A percentile compares a stretch with the other conserved stretches of the same genome.
phyloP scores from a whole-genome alignment of 1,140 invertebrate genomes.

The Venturia canescens region DNA sequence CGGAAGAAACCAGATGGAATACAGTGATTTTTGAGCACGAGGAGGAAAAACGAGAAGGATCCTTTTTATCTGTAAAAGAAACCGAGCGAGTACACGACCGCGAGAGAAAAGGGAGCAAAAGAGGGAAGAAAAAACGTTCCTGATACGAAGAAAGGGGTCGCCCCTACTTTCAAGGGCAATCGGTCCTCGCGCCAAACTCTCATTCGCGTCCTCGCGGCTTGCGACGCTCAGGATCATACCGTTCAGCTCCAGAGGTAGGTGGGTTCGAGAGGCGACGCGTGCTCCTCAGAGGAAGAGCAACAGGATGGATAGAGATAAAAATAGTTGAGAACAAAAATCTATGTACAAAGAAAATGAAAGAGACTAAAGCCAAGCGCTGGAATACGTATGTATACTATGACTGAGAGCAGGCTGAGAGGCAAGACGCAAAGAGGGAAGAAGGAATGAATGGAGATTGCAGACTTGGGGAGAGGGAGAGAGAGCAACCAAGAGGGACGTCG shows the following conservation, averaged over 20 bases:
- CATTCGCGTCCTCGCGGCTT: slow-evolving; percentile 10
- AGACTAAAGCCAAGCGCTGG: slow-evolving; percentile 6
- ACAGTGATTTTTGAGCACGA: no score
- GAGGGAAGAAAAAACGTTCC: background rate
- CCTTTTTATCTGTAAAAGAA: no score
- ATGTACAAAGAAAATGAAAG: slow-evolving; percentile 13
- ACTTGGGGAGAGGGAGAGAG: slow-evolving; percentile 60
- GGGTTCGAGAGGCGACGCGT: slow-evolving; percentile 1
- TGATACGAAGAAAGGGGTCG: slow-evolving; percentile 15
- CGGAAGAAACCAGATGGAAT: no score
- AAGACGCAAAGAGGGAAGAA: slow-evolving; percentile 37
- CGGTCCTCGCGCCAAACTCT: background rate
- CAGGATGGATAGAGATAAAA: background rate
- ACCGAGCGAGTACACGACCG: no score
- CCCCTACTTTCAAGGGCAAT: no score
- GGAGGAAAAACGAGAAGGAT: no score
- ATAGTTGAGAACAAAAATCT: slow-evolving; percentile 3
- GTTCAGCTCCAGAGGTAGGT: background rate
- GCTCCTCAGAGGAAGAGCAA: slow-evolving; percentile 32
- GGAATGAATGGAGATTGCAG: slow-evolving; percentile 72
- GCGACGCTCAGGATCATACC: slow-evolving; percentile 24
- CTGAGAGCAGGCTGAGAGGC: background rate
- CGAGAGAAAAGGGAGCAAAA: background rate
- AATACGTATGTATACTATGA: slow-evolving; percentile 23
- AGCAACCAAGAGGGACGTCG: slow-evolving; percentile 61